Conservation (phyloP, 2,113 vertebrate genomes). For the Heteronetta atricapilla region DNA sequence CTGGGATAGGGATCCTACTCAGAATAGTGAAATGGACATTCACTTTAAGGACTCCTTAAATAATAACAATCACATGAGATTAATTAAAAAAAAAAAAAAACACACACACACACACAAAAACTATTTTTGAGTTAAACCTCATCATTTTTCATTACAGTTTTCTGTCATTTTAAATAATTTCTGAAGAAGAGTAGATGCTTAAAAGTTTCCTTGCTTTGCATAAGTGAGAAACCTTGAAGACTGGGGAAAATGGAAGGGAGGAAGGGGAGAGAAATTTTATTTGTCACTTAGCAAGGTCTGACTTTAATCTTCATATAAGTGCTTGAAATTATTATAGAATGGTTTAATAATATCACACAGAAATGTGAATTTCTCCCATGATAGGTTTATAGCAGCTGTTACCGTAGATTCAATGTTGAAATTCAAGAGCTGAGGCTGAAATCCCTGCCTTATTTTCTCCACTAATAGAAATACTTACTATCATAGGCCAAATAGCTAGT, state of each 20-base stretch:
- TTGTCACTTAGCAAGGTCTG: neutral
- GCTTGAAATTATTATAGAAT: neutral
- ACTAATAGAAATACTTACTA: neutral
- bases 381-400: neutral
- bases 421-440: neutral
- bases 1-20: neutral
- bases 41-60: neutral
- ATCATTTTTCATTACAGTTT: neutral
- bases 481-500: neutral
- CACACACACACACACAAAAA: too few relatives aligned
- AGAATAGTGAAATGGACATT: neutral
- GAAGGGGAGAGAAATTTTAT: neutral
- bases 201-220: neutral
- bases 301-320: conserved; percentile 7
- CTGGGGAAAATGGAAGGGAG: neutral
- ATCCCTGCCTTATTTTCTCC: neutral
- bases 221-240: neutral
- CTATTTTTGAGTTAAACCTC: neutral
- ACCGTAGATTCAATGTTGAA: neutral
- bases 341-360: neutral
- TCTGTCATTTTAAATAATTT: neutral
- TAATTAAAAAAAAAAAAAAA: too few relatives aligned
- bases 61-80: neutral
- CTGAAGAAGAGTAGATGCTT: neutral
- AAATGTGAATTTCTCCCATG: neutral